phyloP scores from a whole-genome alignment of 2,797 vertebrate genomes.

The Selene dorsalis region DNA sequence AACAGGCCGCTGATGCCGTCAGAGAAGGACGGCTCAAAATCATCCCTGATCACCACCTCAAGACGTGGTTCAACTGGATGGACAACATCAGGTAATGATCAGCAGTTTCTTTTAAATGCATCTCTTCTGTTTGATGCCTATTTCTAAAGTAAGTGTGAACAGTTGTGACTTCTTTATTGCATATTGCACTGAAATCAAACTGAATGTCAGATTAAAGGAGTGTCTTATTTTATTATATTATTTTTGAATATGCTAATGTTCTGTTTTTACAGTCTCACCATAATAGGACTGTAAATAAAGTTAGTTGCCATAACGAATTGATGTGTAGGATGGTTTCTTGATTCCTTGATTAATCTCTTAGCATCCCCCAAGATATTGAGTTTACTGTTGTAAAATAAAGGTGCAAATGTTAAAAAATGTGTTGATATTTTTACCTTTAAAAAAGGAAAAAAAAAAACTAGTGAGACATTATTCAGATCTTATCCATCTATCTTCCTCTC shows the following conservation, averaged over 20 bases:
- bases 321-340: neutral
- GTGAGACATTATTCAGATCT: conserved; percentile 1
- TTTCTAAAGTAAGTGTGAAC: neutral
- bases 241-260: neutral
- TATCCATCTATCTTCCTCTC: conserved; percentile 8
- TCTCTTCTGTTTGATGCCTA: neutral
- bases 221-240: too few species aligned
- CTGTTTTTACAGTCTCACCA: neutral
- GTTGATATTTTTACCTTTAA: neutral
- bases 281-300: neutral
- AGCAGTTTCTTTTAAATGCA: neutral
- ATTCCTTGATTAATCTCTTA: neutral
- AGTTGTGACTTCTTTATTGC: neutral
- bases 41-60: conserved; percentile 89
- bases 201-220: neutral
- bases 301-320: neutral
- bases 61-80: conserved; percentile 94
- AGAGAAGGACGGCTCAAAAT: conserved; percentile 88
- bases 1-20: conserved; percentile 88
- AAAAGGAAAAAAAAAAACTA: neutral
- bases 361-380: too few species aligned
- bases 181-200: neutral
- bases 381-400: neutral
- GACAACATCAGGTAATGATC: conserved; percentile 90
- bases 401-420: neutral